Percentiles rank a stretch among this genome's conserved stretches.
Evolutionary conservation across 1,140 invertebrate species (phyloP).

Genomic region (Musca domestica): DNA sequence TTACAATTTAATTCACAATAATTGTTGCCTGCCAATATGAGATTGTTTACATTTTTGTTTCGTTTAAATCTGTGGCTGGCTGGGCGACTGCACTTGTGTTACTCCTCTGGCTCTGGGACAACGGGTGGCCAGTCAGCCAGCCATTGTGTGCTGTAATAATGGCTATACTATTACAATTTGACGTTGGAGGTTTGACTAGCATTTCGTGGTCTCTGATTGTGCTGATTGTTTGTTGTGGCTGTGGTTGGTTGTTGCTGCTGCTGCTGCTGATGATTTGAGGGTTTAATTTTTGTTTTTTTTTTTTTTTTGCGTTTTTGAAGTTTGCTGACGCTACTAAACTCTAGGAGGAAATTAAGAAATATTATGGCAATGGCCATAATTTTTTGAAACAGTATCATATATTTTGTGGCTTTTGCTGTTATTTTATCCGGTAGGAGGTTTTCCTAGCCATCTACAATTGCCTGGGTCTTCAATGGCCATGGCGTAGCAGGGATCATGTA

Average conservation of each 20-base stretch:
- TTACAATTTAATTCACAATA: slow-evolving; percentile 26
- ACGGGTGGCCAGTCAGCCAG: too few relatives aligned
- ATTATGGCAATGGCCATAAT: slow-evolving; percentile 18
- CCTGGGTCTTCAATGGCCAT: neutral
- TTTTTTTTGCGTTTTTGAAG: neutral
- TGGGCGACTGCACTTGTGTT: neutral
- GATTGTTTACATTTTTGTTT: slow-evolving; percentile 15
- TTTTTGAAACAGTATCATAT: slow-evolving; percentile 20
- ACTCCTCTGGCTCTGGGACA: neutral
- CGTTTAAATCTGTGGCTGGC: neutral
- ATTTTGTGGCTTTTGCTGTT: slow-evolving; percentile 9
- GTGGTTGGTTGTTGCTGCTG: neutral
- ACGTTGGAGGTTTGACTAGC: too few relatives aligned
- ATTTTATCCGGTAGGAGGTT: slow-evolving; percentile 17
- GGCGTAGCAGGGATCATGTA: neutral
- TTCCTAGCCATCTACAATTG: neutral
- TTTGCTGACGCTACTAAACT: neutral
- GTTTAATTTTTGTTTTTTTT: neutral
- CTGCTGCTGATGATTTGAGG: neutral
- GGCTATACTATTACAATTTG: too few relatives aligned
- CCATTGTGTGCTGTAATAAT: too few relatives aligned
- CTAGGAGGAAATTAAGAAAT: slow-evolving; percentile 15
- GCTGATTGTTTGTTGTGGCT: slow-evolving; percentile 1
- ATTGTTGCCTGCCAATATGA: slow-evolving; percentile 20
- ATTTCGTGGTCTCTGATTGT: neutral